phyloP scores from a whole-genome alignment of 92 coral and sea anemone genomes.

The Muricea muricata region DNA sequence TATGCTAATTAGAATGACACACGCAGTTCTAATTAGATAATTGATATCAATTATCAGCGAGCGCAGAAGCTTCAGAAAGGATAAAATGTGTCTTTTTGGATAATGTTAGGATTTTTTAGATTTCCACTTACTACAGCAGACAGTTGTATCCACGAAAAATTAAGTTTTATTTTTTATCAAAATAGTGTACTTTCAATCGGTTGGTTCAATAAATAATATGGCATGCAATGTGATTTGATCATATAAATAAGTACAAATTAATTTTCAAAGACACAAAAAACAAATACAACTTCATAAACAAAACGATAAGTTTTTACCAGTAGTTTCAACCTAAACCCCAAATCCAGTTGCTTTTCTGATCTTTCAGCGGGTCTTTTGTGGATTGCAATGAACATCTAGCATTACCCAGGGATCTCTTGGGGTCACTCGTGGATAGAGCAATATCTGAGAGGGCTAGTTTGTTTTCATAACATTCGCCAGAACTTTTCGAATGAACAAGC shows the following conservation, averaged over 20 bases:
- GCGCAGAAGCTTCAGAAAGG: no score
- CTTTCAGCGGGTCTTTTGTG: neutral
- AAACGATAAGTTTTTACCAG: no score
- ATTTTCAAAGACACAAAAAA: neutral
- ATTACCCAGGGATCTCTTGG: neutral
- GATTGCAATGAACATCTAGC: conserved; percentile 8
- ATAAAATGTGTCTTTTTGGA: no score
- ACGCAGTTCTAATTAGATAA: neutral
- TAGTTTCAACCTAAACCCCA: conserved; percentile 19
- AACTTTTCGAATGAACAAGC: conserved; percentile 24
- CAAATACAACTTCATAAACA: neutral
- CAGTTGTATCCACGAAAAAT: neutral
- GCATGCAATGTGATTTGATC: neutral
- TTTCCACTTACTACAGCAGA: neutral
- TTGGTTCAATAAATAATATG: conserved; percentile 14
- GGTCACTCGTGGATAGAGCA: neutral
- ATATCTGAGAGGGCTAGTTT: neutral
- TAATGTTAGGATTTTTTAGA: neutral
- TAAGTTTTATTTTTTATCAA: neutral
- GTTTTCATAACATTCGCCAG: neutral
- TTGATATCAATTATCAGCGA: no score
- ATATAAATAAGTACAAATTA: neutral
- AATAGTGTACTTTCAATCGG: neutral
- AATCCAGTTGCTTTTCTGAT: conserved; percentile 18
- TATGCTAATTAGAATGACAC: neutral